Percentiles rank a stretch among this genome's conserved stretches.
Conservation (phyloP, 2,888 invertebrate genomes). For the Augiades crinisus region DNA sequence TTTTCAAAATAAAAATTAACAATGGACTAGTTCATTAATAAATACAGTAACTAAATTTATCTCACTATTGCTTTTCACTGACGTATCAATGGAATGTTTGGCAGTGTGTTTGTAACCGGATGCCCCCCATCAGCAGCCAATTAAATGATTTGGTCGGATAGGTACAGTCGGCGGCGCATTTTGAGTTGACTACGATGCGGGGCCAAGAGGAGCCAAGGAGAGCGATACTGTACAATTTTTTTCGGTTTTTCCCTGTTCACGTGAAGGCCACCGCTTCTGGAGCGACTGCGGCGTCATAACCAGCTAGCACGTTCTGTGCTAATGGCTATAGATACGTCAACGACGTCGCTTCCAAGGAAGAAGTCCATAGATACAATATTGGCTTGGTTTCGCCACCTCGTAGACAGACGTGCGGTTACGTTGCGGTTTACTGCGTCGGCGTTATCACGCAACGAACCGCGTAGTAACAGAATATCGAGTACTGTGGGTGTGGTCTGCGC, state of each 20-base stretch:
- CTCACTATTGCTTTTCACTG: slow-evolving; percentile 53
- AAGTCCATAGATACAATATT: slow-evolving; percentile 89
- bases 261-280: slow-evolving; percentile 56
- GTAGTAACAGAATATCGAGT: slow-evolving; percentile 81
- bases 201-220: slow-evolving; percentile 44
- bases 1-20: slow-evolving; percentile 43
- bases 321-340: slow-evolving; percentile 83
- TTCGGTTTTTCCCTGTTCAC: slow-evolving; percentile 39
- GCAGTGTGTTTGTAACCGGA: slow-evolving; percentile 46
- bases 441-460: slow-evolving; percentile 83
- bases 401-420: slow-evolving; percentile 84
- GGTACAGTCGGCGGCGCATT: slow-evolving; percentile 36
- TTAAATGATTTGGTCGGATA: slow-evolving; percentile 46
- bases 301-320: slow-evolving; percentile 63
- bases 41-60: slow-evolving; percentile 49
- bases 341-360: slow-evolving; percentile 86
- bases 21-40: slow-evolving; percentile 58
- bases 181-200: slow-evolving; percentile 30
- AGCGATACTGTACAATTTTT: slow-evolving; percentile 35
- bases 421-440: slow-evolving; percentile 86
- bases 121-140: slow-evolving; percentile 39
- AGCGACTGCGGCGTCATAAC: slow-evolving; percentile 64
- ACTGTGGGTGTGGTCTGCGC: slow-evolving; percentile 87
- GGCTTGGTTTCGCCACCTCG: slow-evolving; percentile 84
- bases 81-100: slow-evolving; percentile 41